Evolutionary conservation across 2,888 invertebrate genomes (phyloP).

Genomic region (Mythimna lalbum): DNA sequence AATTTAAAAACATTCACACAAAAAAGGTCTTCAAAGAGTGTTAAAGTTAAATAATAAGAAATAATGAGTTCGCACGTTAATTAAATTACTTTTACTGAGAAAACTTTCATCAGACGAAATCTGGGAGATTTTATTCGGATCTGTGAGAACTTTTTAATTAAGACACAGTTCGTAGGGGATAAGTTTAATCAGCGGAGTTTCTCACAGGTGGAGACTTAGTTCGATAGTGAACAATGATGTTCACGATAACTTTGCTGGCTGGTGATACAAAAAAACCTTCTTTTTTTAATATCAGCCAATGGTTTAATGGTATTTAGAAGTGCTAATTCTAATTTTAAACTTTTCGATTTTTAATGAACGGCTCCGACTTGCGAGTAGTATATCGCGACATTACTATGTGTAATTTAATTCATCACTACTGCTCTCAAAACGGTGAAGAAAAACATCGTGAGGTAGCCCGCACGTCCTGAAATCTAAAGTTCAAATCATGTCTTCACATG

Average conservation of each 20-base stretch:
- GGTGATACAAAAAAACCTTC: not conserved
- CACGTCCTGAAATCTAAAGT: too few relatives aligned
- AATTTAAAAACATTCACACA: slow-evolving; percentile 13
- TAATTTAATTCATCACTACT: too few relatives aligned
- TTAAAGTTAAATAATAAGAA: slow-evolving; percentile 69
- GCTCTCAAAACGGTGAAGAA: too few relatives aligned
- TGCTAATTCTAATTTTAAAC: too few relatives aligned
- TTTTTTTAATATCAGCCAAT: not conserved
- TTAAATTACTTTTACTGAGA: slow-evolving; percentile 67
- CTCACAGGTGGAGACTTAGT: slow-evolving; percentile 29
- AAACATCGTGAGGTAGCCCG: too few relatives aligned
- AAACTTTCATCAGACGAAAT: slow-evolving; percentile 66
- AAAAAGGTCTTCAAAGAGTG: slow-evolving; percentile 34
- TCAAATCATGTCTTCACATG: too few relatives aligned
- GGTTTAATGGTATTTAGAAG: too few relatives aligned
- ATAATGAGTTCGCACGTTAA: slow-evolving; percentile 71
- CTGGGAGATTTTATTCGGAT: slow-evolving; percentile 67
- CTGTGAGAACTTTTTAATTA: slow-evolving; percentile 72
- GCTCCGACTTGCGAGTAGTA: too few relatives aligned
- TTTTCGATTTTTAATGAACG: too few relatives aligned
- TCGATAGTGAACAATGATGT: slow-evolving; percentile 20
- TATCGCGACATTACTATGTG: too few relatives aligned
- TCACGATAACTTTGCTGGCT: not conserved
- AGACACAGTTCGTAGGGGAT: slow-evolving; percentile 43
- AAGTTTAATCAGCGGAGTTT: slow-evolving; percentile 55